Evolutionary conservation across 2,797 vertebrate species (phyloP).

Genomic region (Sorex maritimensis): DNA sequence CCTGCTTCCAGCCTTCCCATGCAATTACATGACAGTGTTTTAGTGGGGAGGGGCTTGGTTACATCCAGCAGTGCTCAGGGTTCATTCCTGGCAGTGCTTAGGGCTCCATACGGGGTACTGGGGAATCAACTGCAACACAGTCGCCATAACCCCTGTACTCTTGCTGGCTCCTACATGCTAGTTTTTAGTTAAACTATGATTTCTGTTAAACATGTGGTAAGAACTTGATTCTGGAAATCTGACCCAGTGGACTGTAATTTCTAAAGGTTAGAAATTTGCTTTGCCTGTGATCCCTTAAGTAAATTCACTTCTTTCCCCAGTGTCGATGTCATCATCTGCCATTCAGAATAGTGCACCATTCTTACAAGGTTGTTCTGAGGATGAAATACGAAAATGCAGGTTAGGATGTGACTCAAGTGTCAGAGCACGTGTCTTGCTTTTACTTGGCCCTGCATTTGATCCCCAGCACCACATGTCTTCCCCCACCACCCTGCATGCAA

Average conservation of each 20-base stretch:
- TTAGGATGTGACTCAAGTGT: background rate
- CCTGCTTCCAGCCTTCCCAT: slow-evolving; percentile 3
- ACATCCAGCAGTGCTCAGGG: too few relatives aligned
- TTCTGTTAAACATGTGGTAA: slow-evolving; percentile 39
- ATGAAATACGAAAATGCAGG: background rate
- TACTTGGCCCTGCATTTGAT: too few relatives aligned
- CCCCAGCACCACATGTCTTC: too few relatives aligned
- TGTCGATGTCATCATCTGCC: slow-evolving; percentile 59
- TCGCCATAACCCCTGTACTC: too few relatives aligned
- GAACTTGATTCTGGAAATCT: slow-evolving; percentile 31
- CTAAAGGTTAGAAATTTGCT: background rate
- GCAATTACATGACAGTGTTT: slow-evolving; percentile 29
- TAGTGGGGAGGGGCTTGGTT: too few relatives aligned
- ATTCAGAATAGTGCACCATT: background rate
- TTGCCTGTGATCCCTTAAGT: slow-evolving; percentile 23
- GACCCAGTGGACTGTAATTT: background rate
- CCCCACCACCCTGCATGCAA: too few relatives aligned
- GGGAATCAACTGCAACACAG: too few relatives aligned
- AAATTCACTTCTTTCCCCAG: slow-evolving; percentile 44
- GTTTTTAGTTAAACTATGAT: background rate
- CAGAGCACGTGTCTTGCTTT: too few relatives aligned
- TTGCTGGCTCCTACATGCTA: too few relatives aligned
- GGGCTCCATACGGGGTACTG: too few relatives aligned
- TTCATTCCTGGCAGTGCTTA: too few relatives aligned
- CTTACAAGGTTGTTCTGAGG: slow-evolving; percentile 7